These are phyloP conservation scores for Aromia moschata DNA, from an alignment of 2,888 invertebrate species.

Conservation along the genomic window DNA sequence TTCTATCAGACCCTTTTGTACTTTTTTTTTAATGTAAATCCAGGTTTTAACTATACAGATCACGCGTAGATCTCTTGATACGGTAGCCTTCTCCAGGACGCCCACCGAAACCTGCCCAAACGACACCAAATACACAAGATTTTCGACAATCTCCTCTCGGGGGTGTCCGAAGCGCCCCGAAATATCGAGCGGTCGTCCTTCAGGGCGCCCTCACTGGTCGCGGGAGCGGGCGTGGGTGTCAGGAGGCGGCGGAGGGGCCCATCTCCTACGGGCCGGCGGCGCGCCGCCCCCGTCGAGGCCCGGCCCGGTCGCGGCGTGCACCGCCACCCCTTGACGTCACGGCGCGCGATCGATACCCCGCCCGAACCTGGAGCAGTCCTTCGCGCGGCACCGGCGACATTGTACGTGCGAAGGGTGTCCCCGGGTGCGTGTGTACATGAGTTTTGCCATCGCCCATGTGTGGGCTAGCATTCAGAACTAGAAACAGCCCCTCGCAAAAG, in stretches of 20 bases:
- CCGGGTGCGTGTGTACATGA: conserved; percentile 55
- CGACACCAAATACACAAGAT: no score
- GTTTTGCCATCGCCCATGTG: conserved; percentile 80
- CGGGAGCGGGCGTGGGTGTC: conserved; percentile 41
- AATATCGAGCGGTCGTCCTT: conserved; percentile 28
- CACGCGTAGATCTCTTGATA: no score
- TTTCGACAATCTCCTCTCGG: no score
- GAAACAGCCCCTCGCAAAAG: conserved; percentile 97
- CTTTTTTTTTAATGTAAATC: no score
- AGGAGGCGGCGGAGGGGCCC: conserved; percentile 43
- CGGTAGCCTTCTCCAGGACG: no score
- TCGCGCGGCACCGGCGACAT: conserved; percentile 54
- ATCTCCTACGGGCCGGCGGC: conserved; percentile 41
- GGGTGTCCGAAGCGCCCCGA: not conserved
- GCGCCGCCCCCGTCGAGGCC: conserved; percentile 43
- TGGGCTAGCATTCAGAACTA: conserved; percentile 94
- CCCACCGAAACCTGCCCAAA: no score
- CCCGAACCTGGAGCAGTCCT: conserved; percentile 56
- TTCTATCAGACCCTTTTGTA: no score
- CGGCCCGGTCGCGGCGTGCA: conserved; percentile 31
- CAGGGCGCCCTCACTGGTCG: conserved; percentile 48
- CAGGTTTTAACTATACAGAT: no score
- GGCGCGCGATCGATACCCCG: conserved; percentile 58
- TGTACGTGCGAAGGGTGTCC: conserved; percentile 49
- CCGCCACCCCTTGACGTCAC: conserved; percentile 57